Evolutionary conservation across 2,888 invertebrate species (phyloP).

Genomic region (Limenitis camilla): DNA sequence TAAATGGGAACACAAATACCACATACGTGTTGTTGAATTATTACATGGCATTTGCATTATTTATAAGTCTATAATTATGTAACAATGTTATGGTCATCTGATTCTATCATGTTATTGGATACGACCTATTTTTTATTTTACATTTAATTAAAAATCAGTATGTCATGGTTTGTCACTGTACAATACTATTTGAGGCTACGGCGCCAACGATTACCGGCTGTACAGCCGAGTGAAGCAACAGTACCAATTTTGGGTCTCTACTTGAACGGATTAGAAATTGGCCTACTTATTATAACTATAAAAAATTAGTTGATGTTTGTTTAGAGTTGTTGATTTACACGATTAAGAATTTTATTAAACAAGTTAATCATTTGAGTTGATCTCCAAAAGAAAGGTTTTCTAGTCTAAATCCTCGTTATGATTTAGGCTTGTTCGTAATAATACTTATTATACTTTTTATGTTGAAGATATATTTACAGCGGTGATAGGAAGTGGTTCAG

Average conservation of each 20-base stretch:
- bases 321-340: slow-evolving; percentile 26
- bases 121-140: slow-evolving; percentile 1
- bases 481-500: too few relatives aligned
- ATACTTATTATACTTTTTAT: too few relatives aligned
- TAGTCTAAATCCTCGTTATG: too few relatives aligned
- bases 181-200: slow-evolving; percentile 7
- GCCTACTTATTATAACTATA: slow-evolving; percentile 41
- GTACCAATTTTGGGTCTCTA: slow-evolving; percentile 29
- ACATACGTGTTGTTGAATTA: too few relatives aligned
- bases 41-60: too few relatives aligned
- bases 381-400: too few relatives aligned
- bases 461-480: too few relatives aligned
- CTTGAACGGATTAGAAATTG: slow-evolving; percentile 51
- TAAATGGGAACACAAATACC: too few relatives aligned
- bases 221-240: slow-evolving; percentile 12
- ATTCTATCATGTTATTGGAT: background rate
- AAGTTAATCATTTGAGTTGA: too few relatives aligned
- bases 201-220: background rate
- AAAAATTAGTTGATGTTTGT: slow-evolving; percentile 21
- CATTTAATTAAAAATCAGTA: slow-evolving; percentile 6
- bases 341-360: slow-evolving; percentile 11
- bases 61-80: background rate
- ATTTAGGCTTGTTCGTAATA: too few relatives aligned
- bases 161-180: slow-evolving; percentile 8
- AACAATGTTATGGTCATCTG: slow-evolving; percentile 3